These are phyloP conservation scores for Stigmatopora argus DNA, from an alignment of 2,113 vertebrate genomes.

Conservation along the genomic window DNA sequence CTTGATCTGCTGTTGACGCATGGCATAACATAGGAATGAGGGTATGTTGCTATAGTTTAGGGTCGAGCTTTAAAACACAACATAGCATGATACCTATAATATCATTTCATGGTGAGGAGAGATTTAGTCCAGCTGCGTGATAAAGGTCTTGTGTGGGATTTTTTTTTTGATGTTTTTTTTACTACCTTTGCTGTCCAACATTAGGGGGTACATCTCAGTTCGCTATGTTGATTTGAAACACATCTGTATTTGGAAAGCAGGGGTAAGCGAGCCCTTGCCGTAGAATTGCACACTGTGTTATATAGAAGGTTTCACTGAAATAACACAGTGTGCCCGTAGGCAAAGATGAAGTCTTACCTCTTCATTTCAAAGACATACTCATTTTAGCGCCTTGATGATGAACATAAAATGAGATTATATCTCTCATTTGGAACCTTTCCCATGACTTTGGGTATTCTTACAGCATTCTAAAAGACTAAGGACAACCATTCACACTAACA, in stretches of 20 bases:
- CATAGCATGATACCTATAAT: neutral
- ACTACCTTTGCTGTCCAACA: neutral
- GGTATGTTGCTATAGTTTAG: neutral
- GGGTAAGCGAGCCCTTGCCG: too few relatives aligned
- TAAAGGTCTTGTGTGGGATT: neutral
- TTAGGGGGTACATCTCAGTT: neutral
- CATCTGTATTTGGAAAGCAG: neutral
- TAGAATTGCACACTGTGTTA: neutral
- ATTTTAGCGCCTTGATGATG: neutral
- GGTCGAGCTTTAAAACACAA: neutral
- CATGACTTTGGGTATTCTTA: neutral
- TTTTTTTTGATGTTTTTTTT: neutral
- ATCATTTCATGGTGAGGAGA: neutral
- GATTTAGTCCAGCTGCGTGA: neutral
- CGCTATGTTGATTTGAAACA: neutral
- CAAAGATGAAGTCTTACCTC: neutral
- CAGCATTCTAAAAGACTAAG: neutral
- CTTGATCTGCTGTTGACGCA: constrained; percentile 6
- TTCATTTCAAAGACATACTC: neutral
- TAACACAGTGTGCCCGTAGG: neutral
- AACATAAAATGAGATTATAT: neutral
- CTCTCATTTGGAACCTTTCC: neutral
- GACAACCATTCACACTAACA: neutral
- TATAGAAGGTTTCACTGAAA: neutral
- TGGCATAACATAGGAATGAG: neutral